These are phyloP conservation scores for Gulo gulo DNA, from an alignment of 2,113 vertebrate genomes.

Conservation along the genomic window DNA sequence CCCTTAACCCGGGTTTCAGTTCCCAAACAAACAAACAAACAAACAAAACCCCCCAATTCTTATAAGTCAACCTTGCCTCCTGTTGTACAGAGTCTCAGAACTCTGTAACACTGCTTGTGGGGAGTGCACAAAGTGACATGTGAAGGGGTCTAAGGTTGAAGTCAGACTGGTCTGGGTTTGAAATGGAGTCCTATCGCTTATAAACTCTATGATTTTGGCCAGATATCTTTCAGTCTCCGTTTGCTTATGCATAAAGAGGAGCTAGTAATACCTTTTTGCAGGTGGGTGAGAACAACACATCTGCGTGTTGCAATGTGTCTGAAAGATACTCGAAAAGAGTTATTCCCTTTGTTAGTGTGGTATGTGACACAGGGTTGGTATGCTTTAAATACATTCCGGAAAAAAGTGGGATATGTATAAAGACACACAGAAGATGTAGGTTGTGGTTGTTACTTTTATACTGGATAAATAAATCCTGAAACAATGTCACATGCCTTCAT, in stretches of 20 bases:
- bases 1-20: neutral
- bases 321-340: neutral
- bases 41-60: neutral
- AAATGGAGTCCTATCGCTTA: neutral
- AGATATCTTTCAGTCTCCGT: neutral
- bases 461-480: slow-evolving; percentile 21
- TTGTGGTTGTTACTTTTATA: neutral
- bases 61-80: neutral
- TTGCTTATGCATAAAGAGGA: neutral
- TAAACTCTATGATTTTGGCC: neutral
- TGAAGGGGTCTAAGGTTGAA: neutral
- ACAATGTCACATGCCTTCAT: neutral
- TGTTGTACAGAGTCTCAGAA: neutral
- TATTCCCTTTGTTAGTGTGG: neutral
- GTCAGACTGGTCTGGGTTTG: neutral
- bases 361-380: neutral
- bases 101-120: neutral
- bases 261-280: neutral
- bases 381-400: neutral
- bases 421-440: neutral
- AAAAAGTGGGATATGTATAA: slow-evolving; percentile 1
- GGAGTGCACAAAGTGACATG: neutral
- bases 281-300: neutral
- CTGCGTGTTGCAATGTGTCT: neutral
- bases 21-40: neutral